Evolutionary conservation across 2,888 invertebrate genomes (phyloP).

Genomic region (Oasisia sp.): DNA sequence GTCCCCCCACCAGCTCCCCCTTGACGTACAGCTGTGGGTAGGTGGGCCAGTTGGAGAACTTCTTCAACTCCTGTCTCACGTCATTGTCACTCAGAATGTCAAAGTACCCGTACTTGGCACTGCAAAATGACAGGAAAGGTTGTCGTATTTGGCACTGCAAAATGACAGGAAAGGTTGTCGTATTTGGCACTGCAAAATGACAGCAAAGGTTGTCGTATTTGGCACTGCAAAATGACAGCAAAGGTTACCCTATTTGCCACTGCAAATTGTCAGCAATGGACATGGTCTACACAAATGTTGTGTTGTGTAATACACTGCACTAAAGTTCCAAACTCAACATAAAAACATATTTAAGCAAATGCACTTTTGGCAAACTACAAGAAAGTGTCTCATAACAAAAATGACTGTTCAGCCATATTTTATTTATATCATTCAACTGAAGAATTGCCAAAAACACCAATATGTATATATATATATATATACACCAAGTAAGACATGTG

Average conservation of each 20-base stretch:
- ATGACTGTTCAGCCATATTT: too few relatives aligned
- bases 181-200: constrained; percentile 59
- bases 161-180: constrained; percentile 39
- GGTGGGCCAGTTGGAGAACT: constrained; percentile 70
- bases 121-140: constrained; percentile 27
- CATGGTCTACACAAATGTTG: constrained; percentile 14
- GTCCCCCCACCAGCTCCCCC: constrained; percentile 70
- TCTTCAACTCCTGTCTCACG: constrained; percentile 67
- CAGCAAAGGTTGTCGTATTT: constrained; percentile 67
- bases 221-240: constrained; percentile 40
- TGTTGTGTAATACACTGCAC: too few relatives aligned
- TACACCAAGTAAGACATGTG: too few relatives aligned
- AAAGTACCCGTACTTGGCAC: constrained; percentile 67
- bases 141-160: constrained; percentile 62
- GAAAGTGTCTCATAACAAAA: too few relatives aligned
- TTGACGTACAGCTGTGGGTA: constrained; percentile 71
- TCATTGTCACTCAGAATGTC: constrained; percentile 70
- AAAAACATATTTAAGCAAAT: too few relatives aligned
- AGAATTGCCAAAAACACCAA: too few relatives aligned
- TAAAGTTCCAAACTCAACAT: too few relatives aligned
- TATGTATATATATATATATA: too few relatives aligned
- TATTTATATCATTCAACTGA: too few relatives aligned
- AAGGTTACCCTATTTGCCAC: constrained; percentile 62
- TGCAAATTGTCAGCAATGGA: constrained; percentile 25
- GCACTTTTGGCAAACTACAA: too few relatives aligned